phyloP scores from a whole-genome alignment of 1,140 invertebrate genomes.

The Parapsyche elsis region DNA sequence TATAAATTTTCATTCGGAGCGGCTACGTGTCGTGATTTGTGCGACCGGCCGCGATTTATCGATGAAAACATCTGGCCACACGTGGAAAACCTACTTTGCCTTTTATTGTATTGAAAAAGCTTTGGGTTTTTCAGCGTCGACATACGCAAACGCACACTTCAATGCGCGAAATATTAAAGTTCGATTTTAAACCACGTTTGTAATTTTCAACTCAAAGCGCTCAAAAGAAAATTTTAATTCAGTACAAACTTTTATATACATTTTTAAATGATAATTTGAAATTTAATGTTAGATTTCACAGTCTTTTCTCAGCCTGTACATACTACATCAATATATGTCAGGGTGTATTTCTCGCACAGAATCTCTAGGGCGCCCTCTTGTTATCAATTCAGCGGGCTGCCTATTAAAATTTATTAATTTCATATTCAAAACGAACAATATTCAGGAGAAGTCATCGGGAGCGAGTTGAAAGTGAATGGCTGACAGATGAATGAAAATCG shows the following conservation, averaged over 20 bases:
- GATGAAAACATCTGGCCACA: constrained; percentile 29
- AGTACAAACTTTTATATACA: no score
- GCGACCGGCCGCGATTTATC: constrained; percentile 40
- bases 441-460: neutral
- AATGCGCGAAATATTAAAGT: no score
- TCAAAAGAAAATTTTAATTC: no score
- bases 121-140: no score
- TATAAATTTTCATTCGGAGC: constrained; percentile 52
- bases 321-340: no score
- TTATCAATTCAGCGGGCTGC: neutral
- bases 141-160: no score
- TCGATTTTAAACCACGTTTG: no score
- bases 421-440: neutral
- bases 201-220: no score
- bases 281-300: no score
- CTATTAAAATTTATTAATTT: constrained; percentile 32
- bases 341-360: neutral
- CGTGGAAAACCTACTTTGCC: neutral
- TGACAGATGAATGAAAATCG: constrained; percentile 2
- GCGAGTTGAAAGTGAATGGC: neutral
- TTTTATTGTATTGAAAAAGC: no score
- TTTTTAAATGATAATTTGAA: no score
- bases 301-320: no score
- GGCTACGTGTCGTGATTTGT: constrained; percentile 46
- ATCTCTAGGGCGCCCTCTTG: neutral